Conservation (phyloP, 1,140 invertebrate species). For the Bicyclus anynana region DNA sequence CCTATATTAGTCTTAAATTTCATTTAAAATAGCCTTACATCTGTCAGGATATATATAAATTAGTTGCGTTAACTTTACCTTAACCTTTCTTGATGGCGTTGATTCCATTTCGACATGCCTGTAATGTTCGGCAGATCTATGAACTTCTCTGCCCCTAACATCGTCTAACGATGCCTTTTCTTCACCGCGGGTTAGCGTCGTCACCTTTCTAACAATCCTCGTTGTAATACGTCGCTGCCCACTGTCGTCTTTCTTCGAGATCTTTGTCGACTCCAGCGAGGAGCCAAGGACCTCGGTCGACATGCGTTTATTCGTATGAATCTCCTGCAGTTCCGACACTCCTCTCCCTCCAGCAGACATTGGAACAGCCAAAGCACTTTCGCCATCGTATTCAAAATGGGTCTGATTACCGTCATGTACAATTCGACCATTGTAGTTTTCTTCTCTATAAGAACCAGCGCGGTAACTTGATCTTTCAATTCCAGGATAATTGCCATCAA, state of each 20-base stretch:
- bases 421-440: slow-evolving; percentile 68
- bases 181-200: slow-evolving; percentile 91
- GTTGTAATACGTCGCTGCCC: slow-evolving; percentile 89
- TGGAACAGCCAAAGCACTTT: slow-evolving; percentile 60
- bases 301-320: slow-evolving; percentile 88
- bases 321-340: slow-evolving; percentile 81
- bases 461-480: slow-evolving; percentile 60
- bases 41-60: slow-evolving; percentile 2
- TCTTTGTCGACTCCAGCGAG: slow-evolving; percentile 88
- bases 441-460: slow-evolving; percentile 60
- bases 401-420: slow-evolving; percentile 74
- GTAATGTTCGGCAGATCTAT: slow-evolving; percentile 70
- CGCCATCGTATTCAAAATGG: slow-evolving; percentile 73
- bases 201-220: slow-evolving; percentile 92
- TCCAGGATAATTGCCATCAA: slow-evolving; percentile 72
- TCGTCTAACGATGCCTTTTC: slow-evolving; percentile 87
- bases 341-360: slow-evolving; percentile 61
- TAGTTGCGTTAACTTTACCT: slow-evolving; percentile 63
- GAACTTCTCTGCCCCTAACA: slow-evolving; percentile 77
- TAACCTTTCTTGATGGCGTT: slow-evolving; percentile 78
- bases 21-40: neutral
- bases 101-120: slow-evolving; percentile 71
- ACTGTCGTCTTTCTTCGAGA: slow-evolving; percentile 84
- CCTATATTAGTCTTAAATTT: slow-evolving; percentile 12
- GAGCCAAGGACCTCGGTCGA: slow-evolving; percentile 91